Conservation (phyloP, 2,888 invertebrate species). For the Aphodius granarius region DNA sequence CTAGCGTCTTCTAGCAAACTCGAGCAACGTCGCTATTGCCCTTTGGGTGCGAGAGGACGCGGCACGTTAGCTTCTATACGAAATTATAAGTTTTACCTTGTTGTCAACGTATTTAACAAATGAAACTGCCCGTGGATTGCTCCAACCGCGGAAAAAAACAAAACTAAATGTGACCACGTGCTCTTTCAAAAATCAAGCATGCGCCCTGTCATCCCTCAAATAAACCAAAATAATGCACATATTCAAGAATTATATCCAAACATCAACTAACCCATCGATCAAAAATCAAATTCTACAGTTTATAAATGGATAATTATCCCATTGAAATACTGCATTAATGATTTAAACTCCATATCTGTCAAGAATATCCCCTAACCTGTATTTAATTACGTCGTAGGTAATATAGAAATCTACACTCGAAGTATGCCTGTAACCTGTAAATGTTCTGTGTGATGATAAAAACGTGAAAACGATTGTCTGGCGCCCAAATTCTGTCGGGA, state of each 20-base stretch:
- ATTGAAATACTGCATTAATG: neutral
- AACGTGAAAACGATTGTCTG: neutral
- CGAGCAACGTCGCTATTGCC: neutral
- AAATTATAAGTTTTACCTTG: neutral
- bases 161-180: conserved; percentile 16
- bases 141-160: conserved; percentile 17
- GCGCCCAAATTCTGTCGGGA: neutral
- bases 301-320: neutral
- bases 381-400: neutral
- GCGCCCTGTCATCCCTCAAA: neutral
- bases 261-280: neutral
- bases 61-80: neutral
- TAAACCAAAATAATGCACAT: neutral
- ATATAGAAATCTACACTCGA: neutral
- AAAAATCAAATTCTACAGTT: neutral
- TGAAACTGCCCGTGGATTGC: neutral
- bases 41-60: neutral
- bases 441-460: neutral
- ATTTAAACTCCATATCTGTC: neutral
- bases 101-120: conserved; percentile 5
- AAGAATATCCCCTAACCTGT: neutral
- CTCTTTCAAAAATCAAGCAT: conserved; percentile 13
- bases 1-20: neutral
- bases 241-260: neutral
- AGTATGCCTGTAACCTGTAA: neutral